Evolutionary conservation across 2,113 vertebrate genomes (phyloP).

Genomic region (Prochilodus magdalenae): DNA sequence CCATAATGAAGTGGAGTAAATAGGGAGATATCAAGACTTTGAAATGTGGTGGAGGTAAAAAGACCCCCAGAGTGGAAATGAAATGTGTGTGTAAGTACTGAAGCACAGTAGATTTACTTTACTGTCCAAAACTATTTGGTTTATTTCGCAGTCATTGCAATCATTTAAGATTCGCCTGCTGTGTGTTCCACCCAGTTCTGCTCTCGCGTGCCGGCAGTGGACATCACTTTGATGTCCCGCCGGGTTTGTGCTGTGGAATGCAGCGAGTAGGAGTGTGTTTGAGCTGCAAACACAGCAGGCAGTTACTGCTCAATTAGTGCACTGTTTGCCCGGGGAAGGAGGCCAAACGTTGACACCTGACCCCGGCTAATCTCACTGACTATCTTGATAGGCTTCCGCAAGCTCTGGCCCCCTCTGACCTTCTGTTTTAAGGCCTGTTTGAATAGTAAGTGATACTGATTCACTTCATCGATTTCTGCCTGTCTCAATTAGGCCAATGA

Average conservation of each 20-base stretch:
- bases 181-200: neutral
- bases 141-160: too few relatives aligned
- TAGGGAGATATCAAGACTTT: too few relatives aligned
- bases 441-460: slow-evolving; percentile 22
- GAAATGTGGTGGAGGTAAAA: too few relatives aligned
- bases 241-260: slow-evolving; percentile 40
- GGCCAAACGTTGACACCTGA: slow-evolving; percentile 55
- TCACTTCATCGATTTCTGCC: slow-evolving; percentile 29
- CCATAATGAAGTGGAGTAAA: too few relatives aligned
- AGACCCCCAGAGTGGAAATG: too few relatives aligned
- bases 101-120: too few relatives aligned
- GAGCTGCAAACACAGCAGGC: slow-evolving; percentile 52
- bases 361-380: slow-evolving; percentile 46
- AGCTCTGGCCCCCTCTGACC: slow-evolving; percentile 20
- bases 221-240: slow-evolving; percentile 31
- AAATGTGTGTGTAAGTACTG: too few relatives aligned
- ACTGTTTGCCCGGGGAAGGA: slow-evolving; percentile 50
- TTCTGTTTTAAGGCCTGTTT: slow-evolving; percentile 22
- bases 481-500: slow-evolving; percentile 2
- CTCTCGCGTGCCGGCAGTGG: neutral
- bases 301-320: slow-evolving; percentile 56
- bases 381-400: slow-evolving; percentile 41
- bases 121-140: too few relatives aligned
- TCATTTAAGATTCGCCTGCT: neutral
- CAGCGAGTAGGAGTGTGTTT: slow-evolving; percentile 44